Conservation (phyloP, 2,113 vertebrate genomes). For the Uria lomvia region DNA sequence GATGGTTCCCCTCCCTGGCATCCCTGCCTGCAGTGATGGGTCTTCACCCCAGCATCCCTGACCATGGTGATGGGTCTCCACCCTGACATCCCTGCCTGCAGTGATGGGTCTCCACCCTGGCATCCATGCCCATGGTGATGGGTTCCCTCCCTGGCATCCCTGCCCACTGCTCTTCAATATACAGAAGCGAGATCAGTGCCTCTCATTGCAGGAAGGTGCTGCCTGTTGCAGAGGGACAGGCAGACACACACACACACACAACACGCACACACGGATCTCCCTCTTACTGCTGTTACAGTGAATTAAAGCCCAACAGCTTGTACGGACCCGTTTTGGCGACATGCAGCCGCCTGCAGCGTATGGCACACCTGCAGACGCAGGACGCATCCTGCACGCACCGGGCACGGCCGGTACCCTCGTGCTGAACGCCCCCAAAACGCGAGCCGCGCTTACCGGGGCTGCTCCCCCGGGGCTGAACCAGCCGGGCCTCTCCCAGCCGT, state of each 20-base stretch:
- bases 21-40: accelerated
- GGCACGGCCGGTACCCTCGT: not conserved
- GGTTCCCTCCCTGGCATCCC: not conserved
- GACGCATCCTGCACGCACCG: accelerated
- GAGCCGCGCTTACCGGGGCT: conserved; percentile 78
- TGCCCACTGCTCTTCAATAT: not conserved
- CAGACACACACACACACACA: not conserved
- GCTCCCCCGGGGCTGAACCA: conserved; percentile 84
- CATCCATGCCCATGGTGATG: not conserved
- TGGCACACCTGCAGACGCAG: accelerated
- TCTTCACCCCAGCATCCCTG: not conserved
- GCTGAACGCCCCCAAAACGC: accelerated
- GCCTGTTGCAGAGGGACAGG: not conserved
- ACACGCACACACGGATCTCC: not conserved
- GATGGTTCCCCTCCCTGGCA: accelerated
- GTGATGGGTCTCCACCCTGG: not conserved
- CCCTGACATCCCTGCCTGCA: too few species aligned
- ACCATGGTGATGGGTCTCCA: accelerated
- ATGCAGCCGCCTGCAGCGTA: not conserved
- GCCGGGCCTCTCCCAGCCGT: conserved; percentile 95
- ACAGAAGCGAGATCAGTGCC: not conserved
- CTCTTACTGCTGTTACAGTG: not conserved
- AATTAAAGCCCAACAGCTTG: not conserved
- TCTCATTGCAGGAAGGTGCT: not conserved
- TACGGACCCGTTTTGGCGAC: accelerated